Evolutionary conservation across 2,113 vertebrate species (phyloP).

Genomic region (Rhinogobius similis): DNA sequence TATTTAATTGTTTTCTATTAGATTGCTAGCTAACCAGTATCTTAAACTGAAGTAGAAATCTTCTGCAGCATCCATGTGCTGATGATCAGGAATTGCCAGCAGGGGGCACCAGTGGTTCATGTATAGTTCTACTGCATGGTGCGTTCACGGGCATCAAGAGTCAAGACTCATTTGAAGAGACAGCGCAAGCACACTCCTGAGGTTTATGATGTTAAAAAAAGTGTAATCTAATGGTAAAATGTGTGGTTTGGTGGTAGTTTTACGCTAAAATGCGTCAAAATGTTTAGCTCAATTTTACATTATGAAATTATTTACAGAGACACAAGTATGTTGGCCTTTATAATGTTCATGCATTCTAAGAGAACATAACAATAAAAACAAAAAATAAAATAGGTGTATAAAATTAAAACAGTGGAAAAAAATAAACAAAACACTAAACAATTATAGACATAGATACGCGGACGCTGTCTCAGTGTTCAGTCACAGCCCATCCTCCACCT

Average conservation of each 20-base stretch:
- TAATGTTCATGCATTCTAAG: too few relatives aligned
- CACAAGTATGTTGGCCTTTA: too few relatives aligned
- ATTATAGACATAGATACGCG: too few relatives aligned
- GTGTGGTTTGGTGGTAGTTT: constrained; percentile 2
- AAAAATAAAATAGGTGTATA: too few relatives aligned
- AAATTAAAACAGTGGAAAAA: too few relatives aligned
- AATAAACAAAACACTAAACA: too few relatives aligned
- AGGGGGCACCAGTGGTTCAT: constrained; percentile 87
- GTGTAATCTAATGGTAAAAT: constrained; percentile 2
- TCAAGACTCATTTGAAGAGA: constrained; percentile 4
- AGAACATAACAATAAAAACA: too few relatives aligned
- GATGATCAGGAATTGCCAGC: constrained; percentile 60
- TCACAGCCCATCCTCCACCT: too few relatives aligned
- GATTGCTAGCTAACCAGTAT: neutral
- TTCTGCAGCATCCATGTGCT: neutral
- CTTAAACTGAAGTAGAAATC: neutral
- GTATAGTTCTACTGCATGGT: constrained; percentile 35
- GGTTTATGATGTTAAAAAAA: constrained; percentile 6
- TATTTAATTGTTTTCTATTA: neutral
- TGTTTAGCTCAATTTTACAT: too few relatives aligned
- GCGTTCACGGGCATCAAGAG: constrained; percentile 28
- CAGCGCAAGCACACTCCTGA: constrained; percentile 4
- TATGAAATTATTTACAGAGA: too few relatives aligned
- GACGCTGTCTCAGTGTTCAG: too few relatives aligned
- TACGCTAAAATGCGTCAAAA: neutral